phyloP scores from a whole-genome alignment of 2,888 invertebrate genomes.

The Trypoxylon attenuatum region DNA sequence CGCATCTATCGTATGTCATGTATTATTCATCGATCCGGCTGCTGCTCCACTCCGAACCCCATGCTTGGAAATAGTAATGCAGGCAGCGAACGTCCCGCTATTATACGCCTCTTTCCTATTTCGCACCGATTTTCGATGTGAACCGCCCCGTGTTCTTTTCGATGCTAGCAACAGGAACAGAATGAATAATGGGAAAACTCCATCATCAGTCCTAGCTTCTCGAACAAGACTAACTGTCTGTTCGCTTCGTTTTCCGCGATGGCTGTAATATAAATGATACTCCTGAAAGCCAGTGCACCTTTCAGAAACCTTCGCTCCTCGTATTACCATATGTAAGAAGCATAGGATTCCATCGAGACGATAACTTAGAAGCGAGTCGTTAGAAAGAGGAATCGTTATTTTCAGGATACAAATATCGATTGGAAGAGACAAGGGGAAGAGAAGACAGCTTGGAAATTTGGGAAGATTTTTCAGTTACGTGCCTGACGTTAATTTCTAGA shows the following conservation, averaged over 20 bases:
- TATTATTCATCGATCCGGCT: conserved; percentile 38
- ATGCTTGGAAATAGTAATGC: conserved; percentile 33
- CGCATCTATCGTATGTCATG: conserved; percentile 34
- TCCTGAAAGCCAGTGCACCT: neutral
- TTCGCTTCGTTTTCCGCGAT: neutral
- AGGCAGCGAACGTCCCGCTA: conserved; percentile 13
- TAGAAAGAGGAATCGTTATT: too few species aligned
- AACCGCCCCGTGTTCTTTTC: neutral
- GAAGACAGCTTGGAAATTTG: too few species aligned
- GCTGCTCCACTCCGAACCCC: conserved; percentile 9
- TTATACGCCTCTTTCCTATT: conserved; percentile 37
- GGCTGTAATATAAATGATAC: neutral
- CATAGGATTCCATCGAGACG: too few species aligned
- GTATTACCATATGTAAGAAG: too few species aligned
- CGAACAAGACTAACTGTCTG: conserved; percentile 1
- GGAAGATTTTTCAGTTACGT: neutral
- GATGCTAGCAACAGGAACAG: neutral
- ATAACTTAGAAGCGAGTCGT: too few species aligned
- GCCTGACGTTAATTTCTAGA: neutral
- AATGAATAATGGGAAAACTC: neutral
- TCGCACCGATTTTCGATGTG: conserved; percentile 22
- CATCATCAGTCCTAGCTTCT: neutral
- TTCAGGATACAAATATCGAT: too few species aligned
- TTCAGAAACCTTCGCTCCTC: too few species aligned
- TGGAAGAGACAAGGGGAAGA: too few species aligned